Conservation (phyloP, 2,113 vertebrate species). For the Apeltes quadracus region DNA sequence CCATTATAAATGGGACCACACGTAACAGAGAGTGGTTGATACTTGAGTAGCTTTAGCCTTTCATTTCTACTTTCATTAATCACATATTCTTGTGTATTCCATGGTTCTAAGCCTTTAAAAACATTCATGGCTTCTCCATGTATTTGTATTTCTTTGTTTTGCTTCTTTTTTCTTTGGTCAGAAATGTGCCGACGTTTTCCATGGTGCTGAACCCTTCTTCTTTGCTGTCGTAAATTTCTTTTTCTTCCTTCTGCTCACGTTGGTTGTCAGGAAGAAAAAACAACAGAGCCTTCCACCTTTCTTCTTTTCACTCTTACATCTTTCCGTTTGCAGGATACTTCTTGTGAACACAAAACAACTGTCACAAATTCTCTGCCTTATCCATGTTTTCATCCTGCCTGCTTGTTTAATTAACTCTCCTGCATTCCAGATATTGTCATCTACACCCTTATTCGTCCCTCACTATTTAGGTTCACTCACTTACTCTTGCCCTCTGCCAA, state of each 20-base stretch:
- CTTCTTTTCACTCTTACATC: neutral
- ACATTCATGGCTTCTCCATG: neutral
- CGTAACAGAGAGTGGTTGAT: neutral
- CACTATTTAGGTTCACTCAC: too few relatives aligned
- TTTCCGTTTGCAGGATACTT: neutral
- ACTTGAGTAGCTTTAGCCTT: neutral
- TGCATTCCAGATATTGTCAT: too few relatives aligned
- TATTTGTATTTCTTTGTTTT: neutral
- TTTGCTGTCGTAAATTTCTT: neutral
- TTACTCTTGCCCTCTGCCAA: too few relatives aligned
- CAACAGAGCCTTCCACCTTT: neutral
- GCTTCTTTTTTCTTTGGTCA: neutral
- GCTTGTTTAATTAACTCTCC: too few relatives aligned
- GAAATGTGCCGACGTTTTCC: constrained; percentile 4
- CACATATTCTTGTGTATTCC: neutral
- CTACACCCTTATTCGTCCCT: too few relatives aligned
- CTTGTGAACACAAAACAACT: constrained; percentile 14
- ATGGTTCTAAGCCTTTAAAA: neutral
- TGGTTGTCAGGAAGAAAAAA: neutral
- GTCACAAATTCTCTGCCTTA: too few relatives aligned
- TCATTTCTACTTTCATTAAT: constrained; percentile 5
- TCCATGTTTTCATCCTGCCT: too few relatives aligned
- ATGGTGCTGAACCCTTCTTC: constrained; percentile 29
- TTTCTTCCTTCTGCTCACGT: neutral
- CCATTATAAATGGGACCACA: neutral